Base-by-base conservation (phyloP, 2,113 vertebrate species). In the Chloebia gouldiae region DNA sequence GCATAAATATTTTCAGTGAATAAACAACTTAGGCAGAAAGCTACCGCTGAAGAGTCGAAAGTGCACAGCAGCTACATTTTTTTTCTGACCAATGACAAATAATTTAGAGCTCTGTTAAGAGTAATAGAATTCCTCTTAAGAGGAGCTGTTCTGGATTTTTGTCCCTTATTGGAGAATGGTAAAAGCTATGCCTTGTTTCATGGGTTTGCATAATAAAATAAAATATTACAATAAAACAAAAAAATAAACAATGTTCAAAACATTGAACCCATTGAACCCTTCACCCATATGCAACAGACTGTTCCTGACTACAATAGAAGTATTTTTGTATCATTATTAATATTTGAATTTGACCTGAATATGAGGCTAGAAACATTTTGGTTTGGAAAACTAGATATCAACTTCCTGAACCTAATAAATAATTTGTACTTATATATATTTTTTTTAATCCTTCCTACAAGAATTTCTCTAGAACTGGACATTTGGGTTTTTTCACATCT, bases 1-100 rank as follows among this genome's bases (percentile, higher is more conserved):
- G 35, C 30, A 86, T 77, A 95, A 96, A 92, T 87, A 92, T 87
- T 95, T 93, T 53, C 54, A 71, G 54, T 35, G 35, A 78, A 82
- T 90, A 96, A 96, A 86, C 56, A 96, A 86, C 49, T 66, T 75
- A 27, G 2, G 1, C 60, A 78, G 35, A 45, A 68, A 90, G 39
- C 57, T 85, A 63, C 68, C 0, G 1, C n/a, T 81, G 39, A 66
- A 63, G 42, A 35, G 81, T 96, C 42, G 8, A 88, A 51, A 83
- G 44, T 88, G 37, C 82, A 88, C 49, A 92, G 44, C 17, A 83
- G 65, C 71, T 66, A 28, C 54, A 13, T 59, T 86, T 88, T 71
- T 69, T 91, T 91, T 51, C 66, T 92, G 65, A 83, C 44, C 61
- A 88, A 24, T 44, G 27, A 70, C n/a, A 49, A 92, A 93, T 28